Percentiles rank a stretch among this genome's conserved stretches.
Evolutionary conservation across 2,797 vertebrate species (phyloP).

Genomic region (Chelonia mydas): DNA sequence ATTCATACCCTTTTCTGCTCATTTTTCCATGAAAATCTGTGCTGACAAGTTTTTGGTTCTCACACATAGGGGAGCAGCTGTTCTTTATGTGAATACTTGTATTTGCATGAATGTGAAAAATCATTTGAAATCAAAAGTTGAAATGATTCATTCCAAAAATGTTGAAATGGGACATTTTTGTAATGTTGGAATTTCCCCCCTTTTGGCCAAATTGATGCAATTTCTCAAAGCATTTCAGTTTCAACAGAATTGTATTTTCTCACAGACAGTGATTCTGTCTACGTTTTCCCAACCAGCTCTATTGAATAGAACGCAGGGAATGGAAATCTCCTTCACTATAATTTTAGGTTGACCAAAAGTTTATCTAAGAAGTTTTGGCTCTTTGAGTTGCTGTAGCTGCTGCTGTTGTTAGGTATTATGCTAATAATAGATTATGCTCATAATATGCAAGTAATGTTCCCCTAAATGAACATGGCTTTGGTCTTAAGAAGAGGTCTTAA

Average conservation of each 20-base stretch:
- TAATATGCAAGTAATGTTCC: neutral
- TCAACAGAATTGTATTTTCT: neutral
- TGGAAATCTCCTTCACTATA: rapidly evolving
- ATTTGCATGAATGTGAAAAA: neutral
- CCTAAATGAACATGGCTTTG: rapidly evolving
- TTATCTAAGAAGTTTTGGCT: rapidly evolving
- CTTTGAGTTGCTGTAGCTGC: rapidly evolving
- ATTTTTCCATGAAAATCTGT: neutral
- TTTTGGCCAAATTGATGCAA: neutral
- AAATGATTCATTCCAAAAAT: neutral
- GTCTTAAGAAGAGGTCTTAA: rapidly evolving
- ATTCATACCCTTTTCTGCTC: neutral
- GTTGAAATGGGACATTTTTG: neutral
- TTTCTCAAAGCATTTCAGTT: neutral
- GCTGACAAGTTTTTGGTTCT: neutral
- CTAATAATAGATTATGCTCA: neutral
- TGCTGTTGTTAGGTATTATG: rapidly evolving
- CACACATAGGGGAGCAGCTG: too few species aligned
- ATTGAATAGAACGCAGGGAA: neutral
- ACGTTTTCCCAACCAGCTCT: neutral
- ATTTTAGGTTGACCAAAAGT: neutral
- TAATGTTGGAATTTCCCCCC: neutral
- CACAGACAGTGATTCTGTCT: neutral
- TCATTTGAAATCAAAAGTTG: neutral
- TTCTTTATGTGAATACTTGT: neutral